These are phyloP conservation scores for Fistularia commersonii DNA, from an alignment of 2,797 vertebrate genomes.

Conservation along the genomic window DNA sequence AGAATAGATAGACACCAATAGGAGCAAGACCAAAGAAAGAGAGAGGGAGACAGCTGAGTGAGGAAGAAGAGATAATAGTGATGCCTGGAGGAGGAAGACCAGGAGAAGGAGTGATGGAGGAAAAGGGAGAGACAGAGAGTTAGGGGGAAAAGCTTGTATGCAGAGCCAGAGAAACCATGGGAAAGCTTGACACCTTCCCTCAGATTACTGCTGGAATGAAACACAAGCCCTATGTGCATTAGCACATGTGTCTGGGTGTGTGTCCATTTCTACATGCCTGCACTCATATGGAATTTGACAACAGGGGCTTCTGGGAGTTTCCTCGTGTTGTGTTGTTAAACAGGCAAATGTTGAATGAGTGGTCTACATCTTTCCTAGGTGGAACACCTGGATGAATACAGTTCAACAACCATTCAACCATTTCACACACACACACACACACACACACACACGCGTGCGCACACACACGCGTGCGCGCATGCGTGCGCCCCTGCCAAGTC, in stretches of 20 bases:
- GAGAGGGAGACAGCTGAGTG: slow-evolving; percentile 66
- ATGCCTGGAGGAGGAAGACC: slow-evolving; percentile 70
- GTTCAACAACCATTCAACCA: slow-evolving; percentile 34
- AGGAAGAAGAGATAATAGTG: slow-evolving; percentile 59
- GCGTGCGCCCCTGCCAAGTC: slow-evolving; percentile 38
- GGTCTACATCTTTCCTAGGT: slow-evolving; percentile 16
- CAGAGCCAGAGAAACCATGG: slow-evolving; percentile 65
- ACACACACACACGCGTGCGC: slow-evolving; percentile 4
- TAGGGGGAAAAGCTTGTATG: slow-evolving; percentile 49
- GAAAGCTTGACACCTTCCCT: slow-evolving; percentile 72
- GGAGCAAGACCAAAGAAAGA: slow-evolving; percentile 12
- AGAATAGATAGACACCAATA: slow-evolving; percentile 71
- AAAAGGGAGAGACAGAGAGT: slow-evolving; percentile 29
- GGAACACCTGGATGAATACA: slow-evolving; percentile 43
- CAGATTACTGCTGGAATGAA: slow-evolving; percentile 67
- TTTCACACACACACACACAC: slow-evolving; percentile 1
- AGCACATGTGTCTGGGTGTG: slow-evolving; percentile 22
- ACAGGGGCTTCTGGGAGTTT: slow-evolving; percentile 34
- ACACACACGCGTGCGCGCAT: slow-evolving; percentile 20
- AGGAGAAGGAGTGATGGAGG: slow-evolving; percentile 28
- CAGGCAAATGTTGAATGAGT: slow-evolving; percentile 46
- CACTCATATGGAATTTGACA: slow-evolving; percentile 57
- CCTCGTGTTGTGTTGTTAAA: slow-evolving; percentile 36
- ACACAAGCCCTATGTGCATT: slow-evolving; percentile 39
- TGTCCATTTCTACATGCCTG: slow-evolving; percentile 52